Evolutionary conservation across 2,888 invertebrate genomes (phyloP).

Genomic region (Nemoura dubitans): DNA sequence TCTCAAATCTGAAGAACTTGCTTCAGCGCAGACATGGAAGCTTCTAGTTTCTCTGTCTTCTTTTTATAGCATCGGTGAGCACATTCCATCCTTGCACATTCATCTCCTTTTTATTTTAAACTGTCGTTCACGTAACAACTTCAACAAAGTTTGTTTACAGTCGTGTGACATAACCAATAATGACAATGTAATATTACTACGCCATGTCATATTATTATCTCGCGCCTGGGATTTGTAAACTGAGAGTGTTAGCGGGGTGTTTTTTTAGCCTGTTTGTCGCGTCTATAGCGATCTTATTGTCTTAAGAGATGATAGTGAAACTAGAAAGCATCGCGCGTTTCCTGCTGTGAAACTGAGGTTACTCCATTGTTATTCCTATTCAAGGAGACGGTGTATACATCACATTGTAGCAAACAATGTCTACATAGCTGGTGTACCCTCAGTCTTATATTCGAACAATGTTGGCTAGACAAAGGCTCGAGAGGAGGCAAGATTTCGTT

Average conservation of each 20-base stretch:
- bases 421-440: not conserved
- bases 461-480: not conserved
- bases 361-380: not conserved
- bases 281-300: not conserved
- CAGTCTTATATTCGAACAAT: conserved; percentile 7
- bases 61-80: too few species aligned
- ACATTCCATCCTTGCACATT: too few species aligned
- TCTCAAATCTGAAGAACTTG: too few species aligned
- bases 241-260: not conserved
- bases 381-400: not conserved
- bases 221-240: not conserved
- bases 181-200: not conserved
- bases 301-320: not conserved
- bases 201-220: not conserved
- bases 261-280: not conserved
- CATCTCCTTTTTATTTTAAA: not conserved
- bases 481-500: not conserved
- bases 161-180: not conserved
- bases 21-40: too few species aligned
- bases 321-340: not conserved
- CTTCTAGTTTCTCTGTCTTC: too few species aligned
- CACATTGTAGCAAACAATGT: not conserved
- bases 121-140: not conserved
- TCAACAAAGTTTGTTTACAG: not conserved
- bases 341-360: conserved; percentile 7